These are phyloP conservation scores for Lampropteryx suffumata DNA, from an alignment of 2,888 invertebrate species.

Conservation along the genomic window DNA sequence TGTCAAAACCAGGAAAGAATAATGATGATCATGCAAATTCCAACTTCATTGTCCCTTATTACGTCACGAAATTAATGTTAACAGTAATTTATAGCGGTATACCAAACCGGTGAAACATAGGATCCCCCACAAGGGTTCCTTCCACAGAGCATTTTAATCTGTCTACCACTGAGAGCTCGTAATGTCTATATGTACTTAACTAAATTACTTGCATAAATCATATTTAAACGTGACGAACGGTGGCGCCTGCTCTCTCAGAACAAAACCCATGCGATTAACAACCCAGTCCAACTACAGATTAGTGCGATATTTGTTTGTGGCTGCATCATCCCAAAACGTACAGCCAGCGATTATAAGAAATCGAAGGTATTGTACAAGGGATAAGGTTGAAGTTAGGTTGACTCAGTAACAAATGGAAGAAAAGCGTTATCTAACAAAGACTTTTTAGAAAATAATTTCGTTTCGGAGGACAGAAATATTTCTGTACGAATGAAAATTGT, in stretches of 20 bases:
- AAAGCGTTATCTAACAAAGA: conserved; percentile 48
- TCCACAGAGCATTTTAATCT: conserved; percentile 72
- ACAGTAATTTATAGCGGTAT: conserved; percentile 28
- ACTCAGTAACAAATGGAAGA: conserved; percentile 5
- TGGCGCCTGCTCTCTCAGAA: conserved; percentile 46
- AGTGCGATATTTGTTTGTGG: conserved; percentile 39
- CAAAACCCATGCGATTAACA: conserved; percentile 43
- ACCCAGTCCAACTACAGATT: conserved; percentile 41
- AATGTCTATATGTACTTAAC: conserved; percentile 79
- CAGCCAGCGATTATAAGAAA: neutral
- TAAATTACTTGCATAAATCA: conserved; percentile 82
- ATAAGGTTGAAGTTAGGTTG: conserved; percentile 23
- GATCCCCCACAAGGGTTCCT: conserved; percentile 49
- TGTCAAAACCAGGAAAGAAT: no score
- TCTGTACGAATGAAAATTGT: conserved; percentile 35
- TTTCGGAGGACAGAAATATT: conserved; percentile 43
- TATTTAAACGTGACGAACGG: conserved; percentile 78
- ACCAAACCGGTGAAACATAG: conserved; percentile 18
- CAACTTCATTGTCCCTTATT: conserved; percentile 10
- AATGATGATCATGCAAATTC: conserved; percentile 13
- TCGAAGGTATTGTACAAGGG: neutral
- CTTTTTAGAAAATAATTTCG: conserved; percentile 54
- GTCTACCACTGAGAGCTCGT: conserved; percentile 59
- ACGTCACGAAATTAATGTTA: conserved; percentile 23
- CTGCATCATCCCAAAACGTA: conserved; percentile 1